These are phyloP conservation scores for Gambusia yucatana DNA, from an alignment of 2,797 vertebrate genomes.

Conservation along the genomic window DNA sequence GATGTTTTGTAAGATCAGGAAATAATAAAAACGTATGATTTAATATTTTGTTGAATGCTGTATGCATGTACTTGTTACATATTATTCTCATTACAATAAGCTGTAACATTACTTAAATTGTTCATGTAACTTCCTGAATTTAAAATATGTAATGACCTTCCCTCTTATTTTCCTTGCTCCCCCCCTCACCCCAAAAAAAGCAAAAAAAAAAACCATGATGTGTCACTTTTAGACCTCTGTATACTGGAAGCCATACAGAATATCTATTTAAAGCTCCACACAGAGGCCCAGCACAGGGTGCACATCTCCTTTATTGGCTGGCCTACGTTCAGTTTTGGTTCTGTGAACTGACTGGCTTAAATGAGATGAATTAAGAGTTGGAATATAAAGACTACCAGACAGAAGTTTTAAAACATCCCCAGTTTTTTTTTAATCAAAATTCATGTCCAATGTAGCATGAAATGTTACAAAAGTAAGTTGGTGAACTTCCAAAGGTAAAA, in stretches of 20 bases:
- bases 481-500: background rate
- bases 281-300: background rate
- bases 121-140: background rate
- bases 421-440: background rate
- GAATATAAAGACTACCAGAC: background rate
- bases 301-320: background rate
- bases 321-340: background rate
- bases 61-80: background rate
- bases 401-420: background rate
- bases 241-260: background rate
- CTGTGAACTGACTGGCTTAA: background rate
- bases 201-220: background rate
- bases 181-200: no score
- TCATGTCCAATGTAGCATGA: background rate
- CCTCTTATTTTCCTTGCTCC: no score
- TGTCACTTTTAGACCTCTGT: background rate
- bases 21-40: background rate
- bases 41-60: background rate
- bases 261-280: background rate
- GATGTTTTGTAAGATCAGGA: background rate
- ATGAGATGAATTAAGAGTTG: background rate
- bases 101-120: background rate
- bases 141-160: background rate
- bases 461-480: background rate
- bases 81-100: background rate